A percentile compares a stretch with the other conserved stretches of the same genome.
phyloP scores from a whole-genome alignment of 2,113 vertebrate genomes.

The Halichoeres trimaculatus region DNA sequence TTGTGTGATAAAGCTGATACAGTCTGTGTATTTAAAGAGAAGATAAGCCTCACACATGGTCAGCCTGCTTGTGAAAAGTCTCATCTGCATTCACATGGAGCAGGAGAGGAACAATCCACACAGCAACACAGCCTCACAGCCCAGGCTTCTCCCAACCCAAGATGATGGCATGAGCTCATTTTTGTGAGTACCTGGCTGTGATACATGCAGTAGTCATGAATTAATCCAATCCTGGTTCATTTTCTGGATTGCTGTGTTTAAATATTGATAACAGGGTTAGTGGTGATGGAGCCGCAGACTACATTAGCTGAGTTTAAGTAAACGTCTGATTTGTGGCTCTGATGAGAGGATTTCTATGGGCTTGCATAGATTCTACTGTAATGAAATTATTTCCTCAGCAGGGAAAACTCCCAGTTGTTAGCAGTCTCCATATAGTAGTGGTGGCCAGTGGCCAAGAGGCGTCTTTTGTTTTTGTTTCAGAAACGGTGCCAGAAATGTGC shows the following conservation, averaged over 20 bases:
- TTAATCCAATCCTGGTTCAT: not conserved
- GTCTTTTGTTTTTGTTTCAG: not conserved
- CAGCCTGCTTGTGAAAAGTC: not conserved
- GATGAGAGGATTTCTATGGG: not conserved
- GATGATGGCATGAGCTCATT: not conserved
- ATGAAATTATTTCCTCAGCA: not conserved
- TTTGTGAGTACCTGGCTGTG: not conserved
- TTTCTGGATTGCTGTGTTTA: not conserved
- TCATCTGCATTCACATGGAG: too few species aligned
- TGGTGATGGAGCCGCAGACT: not conserved
- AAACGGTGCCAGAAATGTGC: conserved; percentile 12
- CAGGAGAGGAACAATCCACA: too few species aligned
- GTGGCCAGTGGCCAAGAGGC: not conserved
- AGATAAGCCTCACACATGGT: not conserved
- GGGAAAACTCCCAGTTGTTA: not conserved
- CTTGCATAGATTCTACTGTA: not conserved
- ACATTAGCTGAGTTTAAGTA: not conserved
- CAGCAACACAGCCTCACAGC: too few species aligned
- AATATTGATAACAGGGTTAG: not conserved
- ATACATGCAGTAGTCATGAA: not conserved
- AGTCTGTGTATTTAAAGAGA: not conserved
- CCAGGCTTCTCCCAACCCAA: too few species aligned
- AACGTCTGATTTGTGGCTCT: not conserved
- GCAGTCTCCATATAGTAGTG: not conserved
- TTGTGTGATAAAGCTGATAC: not conserved